phyloP scores from a whole-genome alignment of 2,888 invertebrate genomes.

The Philhelius pedissequus region DNA sequence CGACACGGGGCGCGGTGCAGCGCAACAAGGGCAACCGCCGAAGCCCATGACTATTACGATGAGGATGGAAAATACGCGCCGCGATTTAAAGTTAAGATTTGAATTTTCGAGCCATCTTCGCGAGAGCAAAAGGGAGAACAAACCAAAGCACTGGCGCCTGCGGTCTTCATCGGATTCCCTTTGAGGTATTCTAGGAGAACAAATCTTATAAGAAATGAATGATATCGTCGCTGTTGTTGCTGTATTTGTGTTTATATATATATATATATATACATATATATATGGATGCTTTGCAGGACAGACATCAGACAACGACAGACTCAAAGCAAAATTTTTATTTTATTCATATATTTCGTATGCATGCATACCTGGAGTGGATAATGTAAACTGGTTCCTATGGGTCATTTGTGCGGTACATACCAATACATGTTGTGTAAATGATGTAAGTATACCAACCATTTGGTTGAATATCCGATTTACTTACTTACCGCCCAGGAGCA shows the following conservation, averaged over 20 bases:
- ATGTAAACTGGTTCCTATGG: conserved; percentile 43
- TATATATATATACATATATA: too few species aligned
- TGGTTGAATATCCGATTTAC: conserved; percentile 66
- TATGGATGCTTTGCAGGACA: not conserved
- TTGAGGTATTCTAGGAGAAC: conserved; percentile 64
- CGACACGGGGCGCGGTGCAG: too few species aligned
- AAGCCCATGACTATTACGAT: not conserved
- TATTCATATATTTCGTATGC: conserved; percentile 64
- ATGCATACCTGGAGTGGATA: conserved; percentile 47
- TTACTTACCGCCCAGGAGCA: conserved; percentile 65
- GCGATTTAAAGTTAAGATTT: conserved; percentile 69
- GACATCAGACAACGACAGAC: conserved; percentile 23
- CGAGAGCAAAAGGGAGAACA: conserved; percentile 21
- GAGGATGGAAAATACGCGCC: conserved; percentile 54
- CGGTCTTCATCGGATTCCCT: conserved; percentile 66
- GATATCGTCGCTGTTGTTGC: conserved; percentile 53
- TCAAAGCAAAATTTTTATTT: conserved; percentile 53
- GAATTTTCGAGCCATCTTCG: conserved; percentile 40
- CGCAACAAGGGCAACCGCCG: not conserved
- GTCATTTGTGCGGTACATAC: conserved; percentile 66
- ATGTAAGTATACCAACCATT: conserved; percentile 66
- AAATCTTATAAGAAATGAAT: conserved; percentile 69
- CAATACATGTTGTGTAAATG: conserved; percentile 66
- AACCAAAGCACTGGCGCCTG: conserved; percentile 54
- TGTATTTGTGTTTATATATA: not conserved